Base-by-base conservation (phyloP, 2,797 vertebrate species). In the Macrochelys suwanniensis region DNA sequence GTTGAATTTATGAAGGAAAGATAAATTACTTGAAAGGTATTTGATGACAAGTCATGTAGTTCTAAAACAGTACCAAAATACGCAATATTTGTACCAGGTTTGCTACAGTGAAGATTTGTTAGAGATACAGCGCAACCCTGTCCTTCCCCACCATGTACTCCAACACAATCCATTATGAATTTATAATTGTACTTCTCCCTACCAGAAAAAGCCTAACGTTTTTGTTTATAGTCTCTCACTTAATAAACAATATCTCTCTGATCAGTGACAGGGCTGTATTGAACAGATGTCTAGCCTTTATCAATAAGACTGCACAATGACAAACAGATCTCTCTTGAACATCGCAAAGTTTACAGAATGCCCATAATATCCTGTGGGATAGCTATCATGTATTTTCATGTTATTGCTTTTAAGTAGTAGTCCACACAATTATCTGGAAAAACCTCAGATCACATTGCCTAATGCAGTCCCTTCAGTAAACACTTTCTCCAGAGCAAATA, bases 211-310 rank as follows among this genome's bases (percentile, higher is more conserved):
- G 0, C 28, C 61, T 82, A 25, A 42, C 6, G 47, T 42, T 7
- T 81, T 89, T 31, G 15, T 88, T 89, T 84, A 53, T 89, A 89
- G 79, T 65, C 6, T 59, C 85, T 45, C 74, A 31, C 80, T 82
- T 90, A 88, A 86, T 84, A 92, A 95, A 84, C 25, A 82, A 3
- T 23, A 42, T 61, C 59, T 90, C 37, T 88, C 68, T 81, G 33
- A 83, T 93, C 68, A 74, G 7, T 65, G n/a, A 68, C 54, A 88
- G 47, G 6, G 37, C n/a, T 65, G 61, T 17, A 65, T 13, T 25
- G 56, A 85, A 78, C 11, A 87, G 79, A 47, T 31, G 89, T 1
- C 0, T 76, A 89, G 54, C 12, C 74, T 93, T 23, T 68, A 65
- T 85, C 84, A 89, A 53, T 76, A 96, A 86, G 7, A 51, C 42